phyloP scores from a whole-genome alignment of 1,140 invertebrate genomes.

The Periplaneta americana region DNA sequence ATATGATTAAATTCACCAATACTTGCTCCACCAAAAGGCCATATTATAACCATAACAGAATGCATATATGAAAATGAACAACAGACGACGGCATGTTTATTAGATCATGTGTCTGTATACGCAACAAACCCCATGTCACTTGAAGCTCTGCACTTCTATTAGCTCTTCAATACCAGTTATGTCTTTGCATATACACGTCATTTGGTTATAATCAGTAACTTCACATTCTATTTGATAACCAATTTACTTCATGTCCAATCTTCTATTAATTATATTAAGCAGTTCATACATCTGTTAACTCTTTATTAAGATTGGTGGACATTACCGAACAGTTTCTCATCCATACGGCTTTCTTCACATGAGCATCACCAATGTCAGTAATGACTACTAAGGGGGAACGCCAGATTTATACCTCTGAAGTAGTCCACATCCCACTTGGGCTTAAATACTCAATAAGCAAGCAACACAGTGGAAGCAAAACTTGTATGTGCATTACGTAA shows the following conservation, averaged over 20 bases:
- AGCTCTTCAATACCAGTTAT: too few relatives aligned
- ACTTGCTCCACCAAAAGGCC: neutral
- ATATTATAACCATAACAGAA: neutral
- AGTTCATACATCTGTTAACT: neutral
- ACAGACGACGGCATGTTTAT: neutral
- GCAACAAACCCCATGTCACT: neutral
- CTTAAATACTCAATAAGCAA: constrained; percentile 27
- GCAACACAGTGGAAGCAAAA: neutral
- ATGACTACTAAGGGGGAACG: too few relatives aligned
- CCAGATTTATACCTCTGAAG: too few relatives aligned
- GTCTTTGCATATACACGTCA: neutral
- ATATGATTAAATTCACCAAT: neutral
- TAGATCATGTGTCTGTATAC: constrained; percentile 16
- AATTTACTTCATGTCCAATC: neutral
- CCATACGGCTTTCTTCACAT: neutral
- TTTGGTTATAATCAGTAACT: neutral
- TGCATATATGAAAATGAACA: neutral
- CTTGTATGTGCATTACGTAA: neutral
- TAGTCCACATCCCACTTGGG: neutral
- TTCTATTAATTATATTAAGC: neutral
- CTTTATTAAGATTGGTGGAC: neutral
- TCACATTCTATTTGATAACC: neutral
- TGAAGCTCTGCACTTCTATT: neutral
- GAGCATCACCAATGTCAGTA: too few relatives aligned
- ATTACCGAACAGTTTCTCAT: neutral